Percentiles rank a stretch among this genome's conserved stretches.
These are phyloP conservation scores for Porites lobata DNA, from an alignment of 92 coral and sea anemone species.

Conservation along the genomic window DNA sequence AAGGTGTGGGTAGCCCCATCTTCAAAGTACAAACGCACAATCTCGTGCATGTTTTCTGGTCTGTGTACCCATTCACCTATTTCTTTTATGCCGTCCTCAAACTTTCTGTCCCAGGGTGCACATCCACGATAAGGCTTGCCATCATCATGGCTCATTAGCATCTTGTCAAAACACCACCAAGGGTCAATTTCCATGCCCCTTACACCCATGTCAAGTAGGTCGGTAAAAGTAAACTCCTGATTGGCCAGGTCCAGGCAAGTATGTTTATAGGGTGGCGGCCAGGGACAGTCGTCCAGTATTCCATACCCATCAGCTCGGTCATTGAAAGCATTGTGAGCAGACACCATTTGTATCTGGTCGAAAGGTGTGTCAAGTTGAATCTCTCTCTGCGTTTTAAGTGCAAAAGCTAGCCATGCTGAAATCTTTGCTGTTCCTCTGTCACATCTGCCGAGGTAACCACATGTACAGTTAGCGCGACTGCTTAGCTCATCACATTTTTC, in stretches of 20 bases:
- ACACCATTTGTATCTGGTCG: constrained; percentile 79
- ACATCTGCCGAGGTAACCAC: constrained; percentile 78
- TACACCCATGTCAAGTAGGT: constrained; percentile 85
- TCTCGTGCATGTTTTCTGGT: constrained; percentile 74
- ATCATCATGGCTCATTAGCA: constrained; percentile 91
- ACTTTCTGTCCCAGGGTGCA: constrained; percentile 90
- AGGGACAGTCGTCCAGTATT: constrained; percentile 73
- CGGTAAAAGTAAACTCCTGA: constrained; percentile 92
- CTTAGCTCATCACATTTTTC: constrained; percentile 78
- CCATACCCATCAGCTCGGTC: constrained; percentile 90
- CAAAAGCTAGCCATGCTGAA: constrained; percentile 83
- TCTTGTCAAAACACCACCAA: constrained; percentile 93
- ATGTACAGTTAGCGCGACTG: constrained; percentile 76
- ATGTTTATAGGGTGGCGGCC: constrained; percentile 91
- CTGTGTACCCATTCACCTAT: constrained; percentile 84
- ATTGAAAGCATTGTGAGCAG: constrained; percentile 90
- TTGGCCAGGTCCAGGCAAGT: constrained; percentile 83
- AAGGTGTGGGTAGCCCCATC: constrained; percentile 80
- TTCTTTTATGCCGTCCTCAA: constrained; percentile 84
- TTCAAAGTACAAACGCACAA: constrained; percentile 86
- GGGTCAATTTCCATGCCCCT: constrained; percentile 88
- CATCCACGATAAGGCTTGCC: constrained; percentile 78
- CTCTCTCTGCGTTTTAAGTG: constrained; percentile 85
- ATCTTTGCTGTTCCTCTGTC: constrained; percentile 78
- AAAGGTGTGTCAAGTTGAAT: constrained; percentile 73